phyloP scores from a whole-genome alignment of 2,797 vertebrate species.

The Meriones psammophilus region DNA sequence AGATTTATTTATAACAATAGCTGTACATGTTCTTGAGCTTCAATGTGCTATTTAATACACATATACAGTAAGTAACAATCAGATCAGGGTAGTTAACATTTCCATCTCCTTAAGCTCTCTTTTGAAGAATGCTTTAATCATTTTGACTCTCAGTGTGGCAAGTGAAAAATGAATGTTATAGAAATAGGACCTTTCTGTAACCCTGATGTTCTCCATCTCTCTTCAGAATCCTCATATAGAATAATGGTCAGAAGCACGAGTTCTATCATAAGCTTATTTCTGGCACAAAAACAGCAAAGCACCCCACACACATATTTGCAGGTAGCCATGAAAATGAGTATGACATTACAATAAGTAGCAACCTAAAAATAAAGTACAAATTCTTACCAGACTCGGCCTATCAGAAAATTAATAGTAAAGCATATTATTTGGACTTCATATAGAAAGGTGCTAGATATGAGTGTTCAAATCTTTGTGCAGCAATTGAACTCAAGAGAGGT shows the following conservation, averaged over 20 bases:
- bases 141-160: background rate
- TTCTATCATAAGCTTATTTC: conserved; percentile 10
- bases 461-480: background rate
- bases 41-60: no score
- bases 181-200: background rate
- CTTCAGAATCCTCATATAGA: conserved; percentile 5
- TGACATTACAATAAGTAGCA: background rate
- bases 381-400: background rate
- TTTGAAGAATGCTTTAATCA: background rate
- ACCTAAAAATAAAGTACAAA: conserved; percentile 41
- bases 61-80: background rate
- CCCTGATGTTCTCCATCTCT: background rate
- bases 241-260: background rate
- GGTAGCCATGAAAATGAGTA: conserved; percentile 11
- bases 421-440: background rate
- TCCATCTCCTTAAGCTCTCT: background rate
- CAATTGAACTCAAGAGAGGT: background rate
- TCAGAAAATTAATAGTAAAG: conserved; percentile 43
- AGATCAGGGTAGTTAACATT: background rate
- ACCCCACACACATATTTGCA: conserved; percentile 12
- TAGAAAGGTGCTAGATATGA: background rate
- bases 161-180: background rate
- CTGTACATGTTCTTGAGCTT: background rate
- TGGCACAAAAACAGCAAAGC: conserved; percentile 15
- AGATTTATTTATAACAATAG: background rate